Evolutionary conservation across 2,797 vertebrate genomes (phyloP).

Genomic region (Brotula barbata): DNA sequence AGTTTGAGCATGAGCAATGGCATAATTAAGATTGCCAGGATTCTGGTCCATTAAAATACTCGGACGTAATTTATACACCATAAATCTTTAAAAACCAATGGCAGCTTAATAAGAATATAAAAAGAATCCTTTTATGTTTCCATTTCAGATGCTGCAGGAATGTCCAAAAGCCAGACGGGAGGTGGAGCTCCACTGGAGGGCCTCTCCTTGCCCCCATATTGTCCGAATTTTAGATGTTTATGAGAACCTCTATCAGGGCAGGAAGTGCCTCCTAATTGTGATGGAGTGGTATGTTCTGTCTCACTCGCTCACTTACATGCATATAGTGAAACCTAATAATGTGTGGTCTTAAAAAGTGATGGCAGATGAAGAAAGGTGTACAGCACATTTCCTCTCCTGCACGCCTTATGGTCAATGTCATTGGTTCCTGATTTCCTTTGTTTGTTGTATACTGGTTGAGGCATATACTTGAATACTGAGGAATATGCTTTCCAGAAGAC

Average conservation of each 20-base stretch:
- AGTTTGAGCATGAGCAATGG: too few relatives aligned
- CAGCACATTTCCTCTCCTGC: slow-evolving; percentile 10
- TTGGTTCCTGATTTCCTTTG: slow-evolving; percentile 5
- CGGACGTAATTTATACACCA: too few relatives aligned
- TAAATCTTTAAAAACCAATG: too few relatives aligned
- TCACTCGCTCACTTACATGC: too few relatives aligned
- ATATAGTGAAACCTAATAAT: too few relatives aligned
- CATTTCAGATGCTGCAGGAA: slow-evolving; percentile 86
- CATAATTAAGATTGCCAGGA: too few relatives aligned
- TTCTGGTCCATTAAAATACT: too few relatives aligned
- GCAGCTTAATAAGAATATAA: neutral
- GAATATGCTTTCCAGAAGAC: slow-evolving; percentile 17
- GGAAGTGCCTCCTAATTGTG: slow-evolving; percentile 88
- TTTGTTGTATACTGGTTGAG: slow-evolving; percentile 22
- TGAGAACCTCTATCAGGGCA: slow-evolving; percentile 88
- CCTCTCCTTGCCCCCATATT: slow-evolving; percentile 86
- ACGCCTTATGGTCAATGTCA: neutral
- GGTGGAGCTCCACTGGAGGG: slow-evolving; percentile 89
- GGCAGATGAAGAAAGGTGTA: neutral
- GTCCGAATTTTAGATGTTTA: slow-evolving; percentile 90
- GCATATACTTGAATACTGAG: too few relatives aligned
- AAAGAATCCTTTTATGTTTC: neutral
- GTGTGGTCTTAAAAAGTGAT: slow-evolving; percentile 10
- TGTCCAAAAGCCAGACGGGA: slow-evolving; percentile 87
- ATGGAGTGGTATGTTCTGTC: slow-evolving; percentile 87